Percentiles rank a stretch among this genome's conserved stretches.
Evolutionary conservation across 2,113 vertebrate genomes (phyloP).

Genomic region (Onychostruthus taczanowskii): DNA sequence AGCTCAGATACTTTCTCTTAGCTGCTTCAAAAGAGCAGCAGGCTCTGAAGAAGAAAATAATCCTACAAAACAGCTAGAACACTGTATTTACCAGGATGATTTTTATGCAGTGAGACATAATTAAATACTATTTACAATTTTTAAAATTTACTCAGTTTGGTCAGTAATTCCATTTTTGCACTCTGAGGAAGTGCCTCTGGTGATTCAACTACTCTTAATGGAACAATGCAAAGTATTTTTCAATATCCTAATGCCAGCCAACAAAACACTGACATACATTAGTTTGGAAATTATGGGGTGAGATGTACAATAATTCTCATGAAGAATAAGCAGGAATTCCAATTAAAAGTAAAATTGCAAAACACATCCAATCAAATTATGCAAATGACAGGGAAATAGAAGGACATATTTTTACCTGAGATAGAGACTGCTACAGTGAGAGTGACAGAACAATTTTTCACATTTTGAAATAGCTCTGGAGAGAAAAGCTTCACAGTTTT

Average conservation of each 20-base stretch:
- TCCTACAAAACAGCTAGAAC: not conserved
- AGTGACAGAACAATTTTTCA: not conserved
- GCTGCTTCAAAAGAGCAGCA: not conserved
- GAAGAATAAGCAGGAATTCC: not conserved
- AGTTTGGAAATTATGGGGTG: not conserved
- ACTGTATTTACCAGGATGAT: not conserved
- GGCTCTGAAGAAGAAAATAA: not conserved
- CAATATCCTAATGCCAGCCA: not conserved
- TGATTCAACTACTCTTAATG: not conserved
- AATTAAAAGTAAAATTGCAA: conserved; percentile 28
- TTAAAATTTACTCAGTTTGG: not conserved
- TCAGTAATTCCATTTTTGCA: not conserved
- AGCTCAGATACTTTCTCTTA: not conserved
- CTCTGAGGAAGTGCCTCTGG: not conserved
- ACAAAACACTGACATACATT: not conserved
- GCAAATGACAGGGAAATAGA: not conserved
- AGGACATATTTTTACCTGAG: conserved; percentile 11
- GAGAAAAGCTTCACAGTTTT: not conserved
- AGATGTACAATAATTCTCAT: not conserved
- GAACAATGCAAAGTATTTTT: conserved; percentile 16
- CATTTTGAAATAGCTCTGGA: not conserved
- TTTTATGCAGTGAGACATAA: not conserved
- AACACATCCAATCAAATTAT: not conserved
- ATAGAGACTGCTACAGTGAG: not conserved
- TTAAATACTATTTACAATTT: not conserved